phyloP scores from a whole-genome alignment of 2,113 vertebrate genomes.

The Garra rufa region DNA sequence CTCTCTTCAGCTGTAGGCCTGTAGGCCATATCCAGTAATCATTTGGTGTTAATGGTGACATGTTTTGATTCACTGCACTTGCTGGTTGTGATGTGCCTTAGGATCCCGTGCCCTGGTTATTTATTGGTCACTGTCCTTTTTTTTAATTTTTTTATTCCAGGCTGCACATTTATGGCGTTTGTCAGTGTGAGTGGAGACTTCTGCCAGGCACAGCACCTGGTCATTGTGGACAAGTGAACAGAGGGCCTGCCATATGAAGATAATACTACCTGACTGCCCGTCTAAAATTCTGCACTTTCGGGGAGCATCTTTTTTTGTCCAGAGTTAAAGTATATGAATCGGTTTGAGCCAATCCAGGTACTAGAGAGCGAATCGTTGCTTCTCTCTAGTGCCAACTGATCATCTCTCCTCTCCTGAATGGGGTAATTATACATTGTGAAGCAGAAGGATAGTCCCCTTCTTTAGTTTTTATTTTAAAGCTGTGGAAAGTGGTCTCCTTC shows the following conservation, averaged over 20 bases:
- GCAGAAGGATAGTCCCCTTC: slow-evolving; percentile 62
- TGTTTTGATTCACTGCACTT: slow-evolving; percentile 23
- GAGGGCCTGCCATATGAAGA: slow-evolving; percentile 63
- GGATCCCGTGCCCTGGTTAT: slow-evolving; percentile 19
- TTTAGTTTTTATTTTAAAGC: slow-evolving; percentile 44
- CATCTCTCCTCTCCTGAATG: slow-evolving; percentile 64
- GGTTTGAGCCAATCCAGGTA: slow-evolving; percentile 49
- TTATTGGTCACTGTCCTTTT: slow-evolving; percentile 52
- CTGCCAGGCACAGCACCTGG: slow-evolving; percentile 99
- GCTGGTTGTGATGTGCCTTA: slow-evolving; percentile 20
- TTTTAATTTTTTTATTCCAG: slow-evolving; percentile 77
- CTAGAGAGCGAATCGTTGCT: slow-evolving; percentile 42
- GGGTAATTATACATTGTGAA: slow-evolving; percentile 64
- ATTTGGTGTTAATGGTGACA: slow-evolving; percentile 29
- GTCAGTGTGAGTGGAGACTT: slow-evolving; percentile 95
- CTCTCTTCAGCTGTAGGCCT: slow-evolving; percentile 26
- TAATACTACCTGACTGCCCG: slow-evolving; percentile 64
- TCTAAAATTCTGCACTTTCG: slow-evolving; percentile 66
- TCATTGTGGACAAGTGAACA: slow-evolving; percentile 95
- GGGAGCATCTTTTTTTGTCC: slow-evolving; percentile 61
- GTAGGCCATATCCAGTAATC: slow-evolving; percentile 22
- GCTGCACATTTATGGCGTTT: slow-evolving; percentile 99
- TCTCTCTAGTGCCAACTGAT: slow-evolving; percentile 46
- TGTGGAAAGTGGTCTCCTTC: background rate
- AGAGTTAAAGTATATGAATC: slow-evolving; percentile 58